Evolutionary conservation across 1,140 invertebrate species (phyloP).

Genomic region (Drosophila equinoxialis): DNA sequence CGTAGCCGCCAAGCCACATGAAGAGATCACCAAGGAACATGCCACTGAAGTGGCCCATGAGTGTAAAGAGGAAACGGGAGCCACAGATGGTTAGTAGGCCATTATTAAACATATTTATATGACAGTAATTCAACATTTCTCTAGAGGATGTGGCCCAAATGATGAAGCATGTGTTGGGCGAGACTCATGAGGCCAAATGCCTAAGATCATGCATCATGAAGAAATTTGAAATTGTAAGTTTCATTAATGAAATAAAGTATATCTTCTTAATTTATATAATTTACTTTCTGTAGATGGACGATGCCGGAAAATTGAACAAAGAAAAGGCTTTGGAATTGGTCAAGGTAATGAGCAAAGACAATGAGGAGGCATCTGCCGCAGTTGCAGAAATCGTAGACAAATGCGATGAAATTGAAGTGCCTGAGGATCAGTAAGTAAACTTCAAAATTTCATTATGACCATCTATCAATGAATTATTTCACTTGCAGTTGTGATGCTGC

Average conservation of each 20-base stretch:
- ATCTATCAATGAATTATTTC: not conserved
- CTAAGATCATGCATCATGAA: slow-evolving; percentile 71
- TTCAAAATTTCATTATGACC: not conserved
- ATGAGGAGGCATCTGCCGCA: slow-evolving; percentile 51
- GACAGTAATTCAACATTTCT: not conserved
- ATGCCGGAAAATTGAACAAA: slow-evolving; percentile 61
- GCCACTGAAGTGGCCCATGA: slow-evolving; percentile 42
- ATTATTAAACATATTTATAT: no score
- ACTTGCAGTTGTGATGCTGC: slow-evolving; percentile 59
- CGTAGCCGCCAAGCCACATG: slow-evolving; percentile 50
- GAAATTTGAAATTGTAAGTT: slow-evolving; percentile 70
- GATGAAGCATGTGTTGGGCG: slow-evolving; percentile 49
- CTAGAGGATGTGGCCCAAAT: slow-evolving; percentile 65
- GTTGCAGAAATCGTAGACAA: slow-evolving; percentile 52
- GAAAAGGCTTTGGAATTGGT: slow-evolving; percentile 56
- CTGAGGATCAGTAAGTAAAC: slow-evolving; percentile 67
- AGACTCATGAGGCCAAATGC: slow-evolving; percentile 61
- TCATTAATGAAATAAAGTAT: not conserved
- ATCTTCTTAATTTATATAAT: not conserved
- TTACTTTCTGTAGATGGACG: slow-evolving; percentile 54
- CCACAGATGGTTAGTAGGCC: slow-evolving; percentile 54
- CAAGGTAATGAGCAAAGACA: slow-evolving; percentile 46
- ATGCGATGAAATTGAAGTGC: slow-evolving; percentile 54
- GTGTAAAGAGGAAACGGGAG: slow-evolving; percentile 62
- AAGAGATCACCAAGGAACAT: slow-evolving; percentile 56